Evolutionary conservation across 1,140 invertebrate genomes (phyloP).

Genomic region (Elysia chlorotica): DNA sequence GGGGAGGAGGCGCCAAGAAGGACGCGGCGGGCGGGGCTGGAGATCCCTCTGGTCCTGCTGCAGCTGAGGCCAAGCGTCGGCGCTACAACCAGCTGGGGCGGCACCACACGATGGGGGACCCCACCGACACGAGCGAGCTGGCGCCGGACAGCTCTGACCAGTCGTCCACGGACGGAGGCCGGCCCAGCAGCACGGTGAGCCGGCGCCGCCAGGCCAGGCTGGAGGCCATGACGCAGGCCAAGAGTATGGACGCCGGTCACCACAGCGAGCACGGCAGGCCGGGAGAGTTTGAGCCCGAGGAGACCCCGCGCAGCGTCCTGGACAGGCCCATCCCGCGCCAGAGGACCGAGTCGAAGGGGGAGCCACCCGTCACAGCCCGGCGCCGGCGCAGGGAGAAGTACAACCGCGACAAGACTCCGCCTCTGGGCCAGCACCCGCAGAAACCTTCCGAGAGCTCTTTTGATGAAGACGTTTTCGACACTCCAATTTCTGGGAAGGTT

Average conservation of each 20-base stretch:
- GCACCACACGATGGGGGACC: slow-evolving; percentile 18
- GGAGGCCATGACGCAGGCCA: slow-evolving; percentile 17
- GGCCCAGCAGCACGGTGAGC: not conserved
- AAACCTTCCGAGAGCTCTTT: slow-evolving; percentile 25
- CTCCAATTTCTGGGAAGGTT: slow-evolving; percentile 12
- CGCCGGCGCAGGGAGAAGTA: slow-evolving; percentile 8
- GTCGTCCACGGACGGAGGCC: not conserved
- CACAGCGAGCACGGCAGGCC: not conserved
- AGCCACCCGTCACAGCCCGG: slow-evolving; percentile 9
- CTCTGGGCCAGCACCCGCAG: not conserved
- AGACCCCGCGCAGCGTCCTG: slow-evolving; percentile 13
- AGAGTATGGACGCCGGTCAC: slow-evolving; percentile 6
- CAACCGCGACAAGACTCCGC: slow-evolving; percentile 13
- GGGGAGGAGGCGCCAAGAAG: not conserved
- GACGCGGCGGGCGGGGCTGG: not conserved
- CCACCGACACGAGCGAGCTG: slow-evolving; percentile 1
- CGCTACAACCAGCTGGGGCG: slow-evolving; percentile 5
- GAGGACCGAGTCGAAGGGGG: slow-evolving; percentile 20
- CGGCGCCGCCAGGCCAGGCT: not conserved
- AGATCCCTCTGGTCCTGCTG: not conserved
- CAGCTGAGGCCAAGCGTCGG: slow-evolving; percentile 7
- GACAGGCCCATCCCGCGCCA: slow-evolving; percentile 19
- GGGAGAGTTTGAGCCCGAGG: slow-evolving; percentile 17
- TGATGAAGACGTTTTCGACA: slow-evolving; percentile 24
- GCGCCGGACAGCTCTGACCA: not conserved